Percentiles rank a stretch among this genome's conserved stretches.
Evolutionary conservation across 2,888 invertebrate species (phyloP).

Genomic region (Apamea sordens): DNA sequence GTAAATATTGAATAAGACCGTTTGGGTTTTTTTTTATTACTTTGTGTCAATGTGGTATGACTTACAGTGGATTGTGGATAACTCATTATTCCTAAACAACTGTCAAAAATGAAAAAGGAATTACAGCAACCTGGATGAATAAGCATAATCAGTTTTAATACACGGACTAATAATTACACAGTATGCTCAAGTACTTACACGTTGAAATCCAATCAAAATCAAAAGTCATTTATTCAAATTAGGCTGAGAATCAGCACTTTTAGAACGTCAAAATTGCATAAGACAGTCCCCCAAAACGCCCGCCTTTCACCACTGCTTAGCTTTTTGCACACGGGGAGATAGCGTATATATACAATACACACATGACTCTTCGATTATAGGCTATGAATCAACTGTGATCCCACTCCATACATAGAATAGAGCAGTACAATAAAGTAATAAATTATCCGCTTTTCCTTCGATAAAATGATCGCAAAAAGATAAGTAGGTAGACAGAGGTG

Average conservation of each 20-base stretch:
- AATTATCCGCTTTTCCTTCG: not conserved
- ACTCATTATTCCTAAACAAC: not conserved
- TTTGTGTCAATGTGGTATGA: conserved; percentile 9
- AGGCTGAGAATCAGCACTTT: too few relatives aligned
- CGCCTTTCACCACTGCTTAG: too few relatives aligned
- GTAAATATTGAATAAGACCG: conserved; percentile 22
- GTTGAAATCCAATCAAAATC: too few relatives aligned
- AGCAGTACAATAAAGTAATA: not conserved
- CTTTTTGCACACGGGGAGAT: too few relatives aligned
- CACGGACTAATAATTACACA: not conserved
- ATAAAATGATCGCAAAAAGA: not conserved
- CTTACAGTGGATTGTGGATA: not conserved
- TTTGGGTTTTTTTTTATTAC: not conserved
- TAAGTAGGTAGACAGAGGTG: conserved; percentile 2
- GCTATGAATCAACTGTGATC: not conserved
- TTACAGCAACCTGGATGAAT: not conserved
- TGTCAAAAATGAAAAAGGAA: not conserved
- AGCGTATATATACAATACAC: not conserved
- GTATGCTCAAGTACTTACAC: not conserved
- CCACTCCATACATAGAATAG: not conserved
- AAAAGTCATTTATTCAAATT: too few relatives aligned
- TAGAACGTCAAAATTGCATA: too few relatives aligned
- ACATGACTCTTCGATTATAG: not conserved
- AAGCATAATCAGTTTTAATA: not conserved
- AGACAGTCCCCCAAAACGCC: too few relatives aligned